Evolutionary conservation across 2,113 vertebrate species (phyloP).

Genomic region (Osmerus mordax): DNA sequence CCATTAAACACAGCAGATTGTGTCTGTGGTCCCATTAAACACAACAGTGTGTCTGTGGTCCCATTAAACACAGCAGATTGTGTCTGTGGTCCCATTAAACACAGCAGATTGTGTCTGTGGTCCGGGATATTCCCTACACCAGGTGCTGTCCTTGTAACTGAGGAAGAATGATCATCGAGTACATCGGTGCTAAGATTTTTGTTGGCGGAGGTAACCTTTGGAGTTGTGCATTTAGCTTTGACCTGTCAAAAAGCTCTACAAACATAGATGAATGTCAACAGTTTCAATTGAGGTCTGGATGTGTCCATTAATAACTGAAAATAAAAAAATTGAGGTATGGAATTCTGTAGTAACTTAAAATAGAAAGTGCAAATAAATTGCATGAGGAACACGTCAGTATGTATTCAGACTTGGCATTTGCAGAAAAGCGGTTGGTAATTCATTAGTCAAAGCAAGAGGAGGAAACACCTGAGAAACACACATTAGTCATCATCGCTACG

Average conservation of each 20-base stretch:
- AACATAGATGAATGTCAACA: neutral
- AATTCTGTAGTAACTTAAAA: conserved; percentile 25
- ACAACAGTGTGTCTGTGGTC: no score
- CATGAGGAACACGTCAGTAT: neutral
- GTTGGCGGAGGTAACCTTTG: no score
- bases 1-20: no score
- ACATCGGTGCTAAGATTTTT: no score
- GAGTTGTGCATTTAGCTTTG: no score
- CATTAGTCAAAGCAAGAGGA: conserved; percentile 16
- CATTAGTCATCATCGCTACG: neutral
- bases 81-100: no score
- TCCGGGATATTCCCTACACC: no score
- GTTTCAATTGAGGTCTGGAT: conserved; percentile 33
- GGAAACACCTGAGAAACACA: neutral
- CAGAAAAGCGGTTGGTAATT: conserved; percentile 28
- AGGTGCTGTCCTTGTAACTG: no score
- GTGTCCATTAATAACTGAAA: conserved; percentile 13
- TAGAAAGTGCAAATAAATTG: conserved; percentile 30
- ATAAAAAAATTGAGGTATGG: conserved; percentile 41
- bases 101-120: no score
- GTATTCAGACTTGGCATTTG: conserved; percentile 19
- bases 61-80: no score
- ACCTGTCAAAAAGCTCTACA: neutral
- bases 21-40: no score
- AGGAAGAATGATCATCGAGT: no score